Conservation (phyloP, 2,797 vertebrate genomes). For the Tokudaia muenninki region DNA sequence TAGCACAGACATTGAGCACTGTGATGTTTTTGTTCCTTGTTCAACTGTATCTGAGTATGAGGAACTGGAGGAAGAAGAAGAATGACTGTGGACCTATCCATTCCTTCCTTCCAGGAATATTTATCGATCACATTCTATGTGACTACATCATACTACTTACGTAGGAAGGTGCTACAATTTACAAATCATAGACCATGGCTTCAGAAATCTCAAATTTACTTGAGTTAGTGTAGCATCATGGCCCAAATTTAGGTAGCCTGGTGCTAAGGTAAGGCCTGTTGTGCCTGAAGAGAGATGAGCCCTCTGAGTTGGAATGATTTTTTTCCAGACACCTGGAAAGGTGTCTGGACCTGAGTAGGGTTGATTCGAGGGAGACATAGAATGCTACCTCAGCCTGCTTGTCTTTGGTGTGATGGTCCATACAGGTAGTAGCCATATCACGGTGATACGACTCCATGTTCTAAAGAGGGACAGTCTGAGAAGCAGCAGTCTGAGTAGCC, state of each 20-base stretch:
- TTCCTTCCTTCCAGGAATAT: neutral
- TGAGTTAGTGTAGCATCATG: neutral
- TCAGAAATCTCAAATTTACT: slow-evolving; percentile 36
- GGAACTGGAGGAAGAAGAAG: neutral
- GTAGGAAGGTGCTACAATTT: slow-evolving; percentile 9
- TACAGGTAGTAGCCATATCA: neutral
- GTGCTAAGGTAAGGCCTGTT: neutral
- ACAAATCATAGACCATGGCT: neutral
- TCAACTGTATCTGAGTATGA: neutral
- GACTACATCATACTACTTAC: neutral
- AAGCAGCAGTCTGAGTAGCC: neutral
- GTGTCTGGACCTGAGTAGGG: neutral
- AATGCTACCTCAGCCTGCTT: neutral
- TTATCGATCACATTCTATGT: neutral
- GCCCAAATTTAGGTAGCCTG: neutral
- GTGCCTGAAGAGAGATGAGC: neutral
- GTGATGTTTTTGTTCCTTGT: neutral
- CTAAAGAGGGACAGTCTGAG: neutral
- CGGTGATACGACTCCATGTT: neutral
- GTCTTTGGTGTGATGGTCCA: neutral
- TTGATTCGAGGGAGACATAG: neutral
- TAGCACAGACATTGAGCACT: too few species aligned
- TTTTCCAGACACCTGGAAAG: neutral
- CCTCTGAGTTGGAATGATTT: fast-evolving
- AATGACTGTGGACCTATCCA: neutral